phyloP scores from a whole-genome alignment of 2,113 vertebrate species.

The Nothobranchius furzeri region DNA sequence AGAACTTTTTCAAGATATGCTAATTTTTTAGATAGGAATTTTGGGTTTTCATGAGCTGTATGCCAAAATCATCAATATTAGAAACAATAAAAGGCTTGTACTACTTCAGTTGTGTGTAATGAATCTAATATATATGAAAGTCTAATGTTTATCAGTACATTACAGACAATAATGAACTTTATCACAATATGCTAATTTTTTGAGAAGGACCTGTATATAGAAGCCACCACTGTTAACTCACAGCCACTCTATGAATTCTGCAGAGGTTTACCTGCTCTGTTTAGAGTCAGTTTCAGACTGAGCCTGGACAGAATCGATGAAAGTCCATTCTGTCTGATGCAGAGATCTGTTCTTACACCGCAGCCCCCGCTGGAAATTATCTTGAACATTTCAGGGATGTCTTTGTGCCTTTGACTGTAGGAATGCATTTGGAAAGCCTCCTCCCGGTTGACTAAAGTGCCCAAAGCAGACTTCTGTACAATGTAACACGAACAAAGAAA shows the following conservation, averaged over 20 bases:
- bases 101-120: no score
- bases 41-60: no score
- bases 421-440: neutral
- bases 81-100: no score
- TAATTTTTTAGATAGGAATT: no score
- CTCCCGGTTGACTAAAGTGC: neutral
- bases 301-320: no score
- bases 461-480: neutral
- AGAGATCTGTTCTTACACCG: neutral
- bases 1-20: no score
- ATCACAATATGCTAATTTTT: no score
- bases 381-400: neutral
- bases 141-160: no score
- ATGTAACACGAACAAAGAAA: slow-evolving; percentile 1
- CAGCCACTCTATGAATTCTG: neutral
- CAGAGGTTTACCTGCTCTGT: neutral
- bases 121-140: no score
- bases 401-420: neutral
- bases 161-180: no score
- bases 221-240: neutral
- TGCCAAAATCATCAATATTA: no score
- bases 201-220: neutral
- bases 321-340: neutral
- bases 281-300: neutral
- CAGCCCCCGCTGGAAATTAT: neutral